Evolutionary conservation across 2,888 invertebrate genomes (phyloP), one percentile per base, ranked within the genome.

Genomic region (Steinernema scapterisci): DNA sequence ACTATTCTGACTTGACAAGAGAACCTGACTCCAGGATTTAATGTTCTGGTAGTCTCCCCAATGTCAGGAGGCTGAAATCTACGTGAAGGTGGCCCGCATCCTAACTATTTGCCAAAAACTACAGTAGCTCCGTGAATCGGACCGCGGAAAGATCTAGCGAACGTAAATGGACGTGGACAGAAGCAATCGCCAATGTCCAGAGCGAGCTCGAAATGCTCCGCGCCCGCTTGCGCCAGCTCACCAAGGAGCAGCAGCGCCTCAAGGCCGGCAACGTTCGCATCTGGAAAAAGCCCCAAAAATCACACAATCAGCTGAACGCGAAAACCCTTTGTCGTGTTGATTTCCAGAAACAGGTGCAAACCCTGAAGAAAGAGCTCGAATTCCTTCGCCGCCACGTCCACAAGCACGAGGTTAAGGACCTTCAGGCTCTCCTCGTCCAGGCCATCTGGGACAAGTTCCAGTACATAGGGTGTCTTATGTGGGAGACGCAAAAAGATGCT

Each of bases 21-120:
- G n/a, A n/a, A n/a, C n/a, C n/a, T n/a, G n/a, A n/a, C n/a, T n/a
- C n/a, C n/a, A n/a, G n/a, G 87, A 81, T 85, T 80, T 85, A 84
- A 76, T 90, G 89, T 86, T 89, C 89, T 72, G 88, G 88, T 72
- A 89, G 90, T 77, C 83, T 90, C 78, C 87, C 88, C 6, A 89
- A 89, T 75, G 90, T 78, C 88, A 89, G 79, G 89, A 89, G 84
- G 89, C 89, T 38, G 88, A 88, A 73, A 85, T 90, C 73, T 89
- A 90, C 83, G 88, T 90, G 76, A 88, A 88, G 76, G 86, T 88
- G 72, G 87, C 88, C 71, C 84, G 88, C 85, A 89, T 70, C 88
- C 89, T 71, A 89, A 90, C 51, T 89, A 90, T 82, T 89, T 52
- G 86, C 88, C 73, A 88, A 87, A 76, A 88, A 86, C 79, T 79